Evolutionary conservation across 2,797 vertebrate species (phyloP).

Genomic region (Echeneis naucrates): DNA sequence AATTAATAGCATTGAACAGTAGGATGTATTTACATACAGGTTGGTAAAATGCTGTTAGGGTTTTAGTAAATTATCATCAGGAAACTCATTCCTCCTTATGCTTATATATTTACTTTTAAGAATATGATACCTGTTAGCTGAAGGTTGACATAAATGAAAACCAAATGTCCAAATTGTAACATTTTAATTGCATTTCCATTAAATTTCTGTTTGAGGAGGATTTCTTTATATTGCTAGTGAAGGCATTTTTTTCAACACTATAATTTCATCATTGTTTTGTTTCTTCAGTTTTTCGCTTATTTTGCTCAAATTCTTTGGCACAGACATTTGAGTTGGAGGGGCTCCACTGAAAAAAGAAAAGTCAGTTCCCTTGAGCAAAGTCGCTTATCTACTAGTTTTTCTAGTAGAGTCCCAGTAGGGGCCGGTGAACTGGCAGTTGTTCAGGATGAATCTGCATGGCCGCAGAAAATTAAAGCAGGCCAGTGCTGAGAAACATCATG

Average conservation of each 20-base stretch:
- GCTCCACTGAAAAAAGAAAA: constrained; percentile 4
- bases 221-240: not conserved
- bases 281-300: not conserved
- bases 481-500: constrained; percentile 42
- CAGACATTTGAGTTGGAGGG: not conserved
- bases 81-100: not conserved
- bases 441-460: constrained; percentile 49
- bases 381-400: constrained; percentile 26
- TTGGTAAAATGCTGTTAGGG: not conserved
- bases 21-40: not conserved
- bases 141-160: no score
- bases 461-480: constrained; percentile 49
- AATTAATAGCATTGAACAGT: no score
- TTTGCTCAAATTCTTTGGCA: not conserved
- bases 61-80: not conserved
- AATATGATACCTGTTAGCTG: not conserved
- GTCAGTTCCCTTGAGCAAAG: not conserved
- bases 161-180: not conserved
- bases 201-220: not conserved
- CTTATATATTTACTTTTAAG: no score
- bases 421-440: constrained; percentile 24
- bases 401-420: constrained; percentile 14
- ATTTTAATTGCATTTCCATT: constrained; percentile 2
- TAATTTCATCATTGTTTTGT: not conserved
- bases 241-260: no score